Base-by-base conservation (phyloP, 2,888 invertebrate species). In the Himalopsyche kuldschensis region DNA sequence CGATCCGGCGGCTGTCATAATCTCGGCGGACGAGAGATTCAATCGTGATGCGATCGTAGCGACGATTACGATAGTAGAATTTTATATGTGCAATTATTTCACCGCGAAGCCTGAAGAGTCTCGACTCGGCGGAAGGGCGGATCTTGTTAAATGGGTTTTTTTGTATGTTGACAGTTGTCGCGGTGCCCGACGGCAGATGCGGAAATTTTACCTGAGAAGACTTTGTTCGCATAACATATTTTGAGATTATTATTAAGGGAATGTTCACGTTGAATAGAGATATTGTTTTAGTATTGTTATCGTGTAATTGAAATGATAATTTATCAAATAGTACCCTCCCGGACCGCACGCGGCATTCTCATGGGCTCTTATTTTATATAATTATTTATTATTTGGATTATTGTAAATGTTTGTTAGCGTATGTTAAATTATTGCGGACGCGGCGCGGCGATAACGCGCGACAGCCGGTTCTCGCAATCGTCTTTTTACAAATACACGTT, bases 191-290 rank as follows among this genome's bases (percentile, higher is more conserved):
- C 32, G 1, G 32, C 32, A 32, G 32, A 32, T n/a, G 55, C 20
- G 20, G 20, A 24, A 17, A 8, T 69, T 30, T 8, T 27, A 27
- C 20, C 48, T 10, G 55, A 69, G 27, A 69, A 69, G 69, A 69
- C 69, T 79, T 79, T 79, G 79, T 82, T 82, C 79, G 82, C 82
- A 75, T 55, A 79, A 79, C 20, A 48, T 55, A 55, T 82, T 82
- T 69, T 69, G 69, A 69, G 69, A 69, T 69, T 79, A 79, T 82
- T 79, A 69, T 82, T 75, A 47, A 80, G 32, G 48, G 32, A 81
- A 75, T 81, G 81, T 81, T 75, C 24, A 77, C 27, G 75, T 81
- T 81, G 77, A 69, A 69, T 69, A 69, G 69, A 69, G 30, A 69
- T 69, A 69, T 69, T 30, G 69, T 69, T 69, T 69, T 69, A 69